Evolutionary conservation across 1,140 invertebrate genomes (phyloP).

Genomic region (Aplysia californica): DNA sequence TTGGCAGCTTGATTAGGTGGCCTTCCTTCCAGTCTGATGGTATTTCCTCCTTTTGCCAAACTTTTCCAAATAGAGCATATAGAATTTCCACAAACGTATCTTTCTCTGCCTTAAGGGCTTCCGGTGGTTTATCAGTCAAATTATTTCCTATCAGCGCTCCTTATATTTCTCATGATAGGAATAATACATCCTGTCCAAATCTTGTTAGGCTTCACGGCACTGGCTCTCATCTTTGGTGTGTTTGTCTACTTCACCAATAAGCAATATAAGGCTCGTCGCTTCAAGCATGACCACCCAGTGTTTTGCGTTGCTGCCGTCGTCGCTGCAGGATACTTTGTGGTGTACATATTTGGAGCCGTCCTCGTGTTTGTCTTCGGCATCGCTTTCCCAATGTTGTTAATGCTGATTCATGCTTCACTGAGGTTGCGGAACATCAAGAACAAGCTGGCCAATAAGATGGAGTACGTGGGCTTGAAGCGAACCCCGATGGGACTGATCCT

Average conservation of each 20-base stretch:
- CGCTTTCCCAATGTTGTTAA: conserved; percentile 77
- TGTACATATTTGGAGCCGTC: conserved; percentile 80
- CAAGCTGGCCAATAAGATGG: conserved; percentile 83
- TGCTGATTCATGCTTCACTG: conserved; percentile 83
- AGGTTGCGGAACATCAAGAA: conserved; percentile 83
- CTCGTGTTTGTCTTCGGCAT: conserved; percentile 81
- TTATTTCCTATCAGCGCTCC: too few relatives aligned
- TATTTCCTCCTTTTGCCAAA: too few relatives aligned
- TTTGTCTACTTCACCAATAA: conserved; percentile 77
- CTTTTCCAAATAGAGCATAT: too few relatives aligned
- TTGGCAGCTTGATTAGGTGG: too few relatives aligned
- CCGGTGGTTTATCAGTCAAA: too few relatives aligned
- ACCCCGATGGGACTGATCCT: conserved; percentile 86
- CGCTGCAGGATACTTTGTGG: conserved; percentile 73
- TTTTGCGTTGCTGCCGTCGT: conserved; percentile 74
- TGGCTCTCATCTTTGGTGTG: conserved; percentile 73
- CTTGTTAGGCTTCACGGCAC: conserved; percentile 75
- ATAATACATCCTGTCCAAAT: conserved; percentile 81
- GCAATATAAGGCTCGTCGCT: conserved; percentile 71
- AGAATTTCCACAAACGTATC: too few relatives aligned
- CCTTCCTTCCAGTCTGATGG: too few relatives aligned
- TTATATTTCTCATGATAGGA: too few relatives aligned
- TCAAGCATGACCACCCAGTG: conserved; percentile 79
- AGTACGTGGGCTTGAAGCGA: conserved; percentile 78
- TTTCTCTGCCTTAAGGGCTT: too few relatives aligned